Evolutionary conservation across 2,797 vertebrate species (phyloP).

Genomic region (Anguilla pacifica): DNA sequence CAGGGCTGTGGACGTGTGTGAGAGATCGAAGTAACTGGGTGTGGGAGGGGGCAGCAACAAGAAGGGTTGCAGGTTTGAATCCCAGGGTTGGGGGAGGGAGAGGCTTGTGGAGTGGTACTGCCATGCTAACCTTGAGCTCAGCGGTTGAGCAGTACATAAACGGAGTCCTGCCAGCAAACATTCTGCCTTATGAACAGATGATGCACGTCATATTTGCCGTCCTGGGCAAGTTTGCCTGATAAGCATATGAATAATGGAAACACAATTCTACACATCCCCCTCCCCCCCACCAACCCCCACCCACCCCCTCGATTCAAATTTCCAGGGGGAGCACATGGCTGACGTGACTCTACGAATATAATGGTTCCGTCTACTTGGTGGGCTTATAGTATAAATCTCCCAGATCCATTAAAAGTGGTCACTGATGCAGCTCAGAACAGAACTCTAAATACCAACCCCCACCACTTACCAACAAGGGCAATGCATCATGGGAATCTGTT

Average conservation of each 20-base stretch:
- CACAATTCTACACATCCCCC: neutral
- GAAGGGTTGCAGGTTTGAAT: neutral
- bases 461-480: neutral
- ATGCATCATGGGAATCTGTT: neutral
- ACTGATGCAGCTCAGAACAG: conserved; percentile 14
- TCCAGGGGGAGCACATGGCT: neutral
- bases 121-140: neutral
- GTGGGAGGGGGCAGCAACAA: no score
- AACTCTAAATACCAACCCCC: conserved; percentile 1
- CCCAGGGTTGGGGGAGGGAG: neutral
- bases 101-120: neutral
- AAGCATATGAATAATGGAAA: neutral
- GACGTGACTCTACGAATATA: neutral
- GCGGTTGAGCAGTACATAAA: neutral
- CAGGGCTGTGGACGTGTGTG: no score
- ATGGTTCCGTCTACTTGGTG: neutral
- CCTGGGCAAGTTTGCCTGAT: neutral
- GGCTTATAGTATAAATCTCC: conserved; percentile 14
- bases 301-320: neutral
- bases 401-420: conserved; percentile 19
- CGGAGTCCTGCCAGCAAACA: neutral
- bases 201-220: neutral
- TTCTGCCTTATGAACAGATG: no score
- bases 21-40: neutral
- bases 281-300: neutral